A percentile compares a stretch with the other conserved stretches of the same genome.
Conservation (phyloP, 2,888 invertebrate species). For the Pycnomerus fuliginosus region DNA sequence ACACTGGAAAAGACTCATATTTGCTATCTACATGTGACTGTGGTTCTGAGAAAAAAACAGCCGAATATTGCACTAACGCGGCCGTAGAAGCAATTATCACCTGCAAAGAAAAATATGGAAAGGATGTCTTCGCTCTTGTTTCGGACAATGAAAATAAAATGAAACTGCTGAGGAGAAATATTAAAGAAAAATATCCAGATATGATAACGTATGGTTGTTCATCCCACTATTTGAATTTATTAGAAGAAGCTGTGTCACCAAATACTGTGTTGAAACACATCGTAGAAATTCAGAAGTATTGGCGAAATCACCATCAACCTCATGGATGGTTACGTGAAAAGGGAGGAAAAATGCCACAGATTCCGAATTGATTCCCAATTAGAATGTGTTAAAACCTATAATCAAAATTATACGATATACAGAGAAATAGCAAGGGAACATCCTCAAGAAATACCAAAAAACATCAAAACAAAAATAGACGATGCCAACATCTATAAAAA, state of each 20-base stretch:
- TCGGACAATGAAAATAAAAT: not conserved
- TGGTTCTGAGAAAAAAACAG: not conserved
- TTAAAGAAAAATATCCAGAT: not conserved
- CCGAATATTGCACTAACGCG: not conserved
- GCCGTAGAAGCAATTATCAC: not conserved
- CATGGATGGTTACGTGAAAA: not conserved
- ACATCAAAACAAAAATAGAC: not conserved
- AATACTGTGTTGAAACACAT: not conserved
- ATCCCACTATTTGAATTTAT: not conserved
- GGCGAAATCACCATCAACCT: not conserved
- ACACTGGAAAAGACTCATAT: not conserved
- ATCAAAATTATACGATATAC: not conserved
- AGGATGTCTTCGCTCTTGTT: not conserved
- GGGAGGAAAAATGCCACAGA: not conserved
- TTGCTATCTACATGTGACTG: not conserved
- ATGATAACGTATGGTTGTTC: not conserved
- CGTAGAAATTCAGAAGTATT: not conserved
- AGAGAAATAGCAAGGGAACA: not conserved
- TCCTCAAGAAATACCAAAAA: not conserved
- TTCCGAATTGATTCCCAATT: not conserved
- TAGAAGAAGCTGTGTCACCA: not conserved
- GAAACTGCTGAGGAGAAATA: not conserved
- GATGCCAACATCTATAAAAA: not conserved
- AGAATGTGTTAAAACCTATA: not conserved
- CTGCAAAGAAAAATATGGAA: not conserved